Conservation (phyloP, 1,140 invertebrate species). For the Apis florea region DNA sequence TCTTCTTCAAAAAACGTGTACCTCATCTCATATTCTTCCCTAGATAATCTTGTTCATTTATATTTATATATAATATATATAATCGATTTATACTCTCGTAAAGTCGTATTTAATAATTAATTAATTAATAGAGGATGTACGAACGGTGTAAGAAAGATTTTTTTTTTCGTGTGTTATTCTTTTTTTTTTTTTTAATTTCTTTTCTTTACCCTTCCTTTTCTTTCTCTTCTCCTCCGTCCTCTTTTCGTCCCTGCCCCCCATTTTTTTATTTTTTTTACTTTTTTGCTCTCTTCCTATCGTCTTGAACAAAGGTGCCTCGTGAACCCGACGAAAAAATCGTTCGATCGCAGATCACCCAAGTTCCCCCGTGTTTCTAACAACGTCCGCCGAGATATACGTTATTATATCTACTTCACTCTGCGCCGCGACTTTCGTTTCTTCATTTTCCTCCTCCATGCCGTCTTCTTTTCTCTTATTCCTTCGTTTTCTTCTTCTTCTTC, state of each 20-base stretch:
- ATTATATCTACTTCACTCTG: background rate
- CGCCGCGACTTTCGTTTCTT: background rate
- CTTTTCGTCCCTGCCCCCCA: too few species aligned
- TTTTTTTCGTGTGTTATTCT: conserved; percentile 71
- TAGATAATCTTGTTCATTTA: conserved; percentile 30
- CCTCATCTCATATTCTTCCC: background rate
- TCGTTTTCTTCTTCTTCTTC: too few species aligned
- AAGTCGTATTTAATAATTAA: conserved; percentile 48
- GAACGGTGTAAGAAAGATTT: conserved; percentile 80
- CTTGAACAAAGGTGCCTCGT: conserved; percentile 67
- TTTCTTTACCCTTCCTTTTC: background rate
- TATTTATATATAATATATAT: conserved; percentile 22
- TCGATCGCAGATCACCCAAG: conserved; percentile 23
- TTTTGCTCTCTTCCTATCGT: background rate
- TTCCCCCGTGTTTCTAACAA: background rate
- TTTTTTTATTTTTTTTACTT: background rate
- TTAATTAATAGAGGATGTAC: conserved; percentile 75
- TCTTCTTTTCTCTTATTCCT: background rate
- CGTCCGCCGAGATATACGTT: background rate
- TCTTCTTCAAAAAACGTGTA: background rate
- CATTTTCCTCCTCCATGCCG: background rate
- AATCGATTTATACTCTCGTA: conserved; percentile 54
- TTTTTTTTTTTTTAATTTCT: background rate
- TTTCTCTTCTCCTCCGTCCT: background rate
- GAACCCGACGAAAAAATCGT: conserved; percentile 77